phyloP scores from a whole-genome alignment of 92 coral and sea anemone genomes.

The Porites lobata region DNA sequence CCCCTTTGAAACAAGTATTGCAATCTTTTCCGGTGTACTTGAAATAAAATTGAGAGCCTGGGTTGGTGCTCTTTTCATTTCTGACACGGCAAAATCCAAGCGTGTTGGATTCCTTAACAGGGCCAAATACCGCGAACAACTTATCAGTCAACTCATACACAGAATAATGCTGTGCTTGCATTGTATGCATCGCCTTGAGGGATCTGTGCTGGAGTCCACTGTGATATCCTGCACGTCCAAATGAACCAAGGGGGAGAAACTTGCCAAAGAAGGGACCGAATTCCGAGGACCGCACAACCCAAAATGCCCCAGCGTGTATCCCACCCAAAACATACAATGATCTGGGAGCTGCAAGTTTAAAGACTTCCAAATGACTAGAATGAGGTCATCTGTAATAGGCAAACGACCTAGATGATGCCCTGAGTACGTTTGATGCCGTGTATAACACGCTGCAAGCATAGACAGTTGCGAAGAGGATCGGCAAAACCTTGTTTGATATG shows the following conservation, averaged over 20 bases:
- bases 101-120: too few relatives aligned
- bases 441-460: conserved; percentile 7
- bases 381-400: neutral
- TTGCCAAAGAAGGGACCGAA: conserved; percentile 19
- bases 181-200: too few relatives aligned
- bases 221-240: conserved; percentile 24
- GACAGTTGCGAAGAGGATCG: conserved; percentile 16
- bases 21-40: too few relatives aligned
- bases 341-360: neutral
- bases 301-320: conserved; percentile 42
- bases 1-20: too few relatives aligned
- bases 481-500: conserved; percentile 38
- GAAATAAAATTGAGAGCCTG: too few relatives aligned
- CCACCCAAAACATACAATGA: conserved; percentile 59
- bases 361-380: neutral
- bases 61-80: too few relatives aligned
- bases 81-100: too few relatives aligned
- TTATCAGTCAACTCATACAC: too few relatives aligned
- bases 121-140: too few relatives aligned
- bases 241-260: conserved; percentile 20
- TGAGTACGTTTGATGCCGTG: conserved; percentile 14
- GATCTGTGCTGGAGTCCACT: neutral
- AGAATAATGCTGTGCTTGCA: too few relatives aligned
- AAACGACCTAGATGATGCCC: conserved; percentile 19
- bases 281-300: conserved; percentile 50